Base-by-base conservation (phyloP, 2,888 invertebrate species). In the Philereme transversata region DNA sequence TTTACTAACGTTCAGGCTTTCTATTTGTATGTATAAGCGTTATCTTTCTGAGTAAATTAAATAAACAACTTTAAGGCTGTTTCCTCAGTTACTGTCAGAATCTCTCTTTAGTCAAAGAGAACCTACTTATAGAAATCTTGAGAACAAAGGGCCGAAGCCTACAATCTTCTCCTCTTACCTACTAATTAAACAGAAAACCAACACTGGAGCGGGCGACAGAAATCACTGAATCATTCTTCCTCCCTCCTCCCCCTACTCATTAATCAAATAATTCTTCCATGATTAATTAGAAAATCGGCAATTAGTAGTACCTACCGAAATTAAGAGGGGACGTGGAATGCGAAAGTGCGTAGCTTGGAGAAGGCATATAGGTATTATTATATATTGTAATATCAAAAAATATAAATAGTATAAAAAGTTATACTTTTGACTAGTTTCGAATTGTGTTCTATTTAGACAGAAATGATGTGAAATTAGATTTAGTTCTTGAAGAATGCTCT, bases 251-350 rank as follows among this genome's bases (percentile, higher is more conserved):
- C 57, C 48, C 60, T 82, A 86, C 77, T 78, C 84, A 91, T 91
- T 90, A 90, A 91, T 91, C 89, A 91, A 89, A 89, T 82, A 81
- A 86, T 84, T 82, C 84, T 78, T 82, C 72, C 65, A 88, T 90
- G 90, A 91, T 90, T 89, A 91, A 91, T 91, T 90, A 86, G 84
- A 81, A 87, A 90, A 90, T 89, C 84, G 83, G 87, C 82, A 89
- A 90, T 90, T 89, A 90, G 82, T 73, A 76, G 79, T 86, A 85
- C 83, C 22, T 75, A 81, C 77, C 71, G 73, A 82, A 82, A 82
- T 86, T 81, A 81, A 77, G 79, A 70, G 76, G 70, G 72, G 67
- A 40, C 57, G 34, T 33, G 45, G 51, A 53, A 50, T 5, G 46
- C 35, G 53, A 59, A 51, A 54, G 38, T 56, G 47, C 46, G 34